These are phyloP conservation scores for Drosophila colorata DNA, from an alignment of 2,888 invertebrate genomes.

Conservation along the genomic window DNA sequence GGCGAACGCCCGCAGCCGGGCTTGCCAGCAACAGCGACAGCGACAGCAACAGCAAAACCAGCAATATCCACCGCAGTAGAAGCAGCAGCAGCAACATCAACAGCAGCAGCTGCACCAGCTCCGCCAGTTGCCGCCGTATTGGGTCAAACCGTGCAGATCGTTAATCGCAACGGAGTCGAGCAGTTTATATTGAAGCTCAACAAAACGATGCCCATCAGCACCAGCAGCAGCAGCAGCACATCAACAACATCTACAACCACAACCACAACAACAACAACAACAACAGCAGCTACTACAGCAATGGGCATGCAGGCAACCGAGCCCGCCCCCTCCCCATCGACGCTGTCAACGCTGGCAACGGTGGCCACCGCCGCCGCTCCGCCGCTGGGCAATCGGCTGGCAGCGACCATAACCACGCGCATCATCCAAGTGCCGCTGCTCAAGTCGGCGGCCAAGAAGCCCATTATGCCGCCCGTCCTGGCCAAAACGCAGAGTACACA, in stretches of 20 bases:
- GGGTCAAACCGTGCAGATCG: slow-evolving; percentile 75
- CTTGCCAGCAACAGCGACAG: neutral
- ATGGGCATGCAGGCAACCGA: slow-evolving; percentile 12
- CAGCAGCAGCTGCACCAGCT: neutral
- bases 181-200: slow-evolving; percentile 77
- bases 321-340: slow-evolving; percentile 13
- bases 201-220: slow-evolving; percentile 48
- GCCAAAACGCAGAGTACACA: slow-evolving; percentile 77
- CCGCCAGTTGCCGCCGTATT: slow-evolving; percentile 40
- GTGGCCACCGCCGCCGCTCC: slow-evolving; percentile 27
- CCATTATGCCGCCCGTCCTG: slow-evolving; percentile 85
- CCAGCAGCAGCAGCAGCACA: slow-evolving; percentile 15
- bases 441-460: slow-evolving; percentile 86
- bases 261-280: slow-evolving; percentile 13
- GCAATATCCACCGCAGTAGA: slow-evolving; percentile 4
- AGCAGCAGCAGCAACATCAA: too few species aligned
- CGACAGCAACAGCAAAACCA: neutral
- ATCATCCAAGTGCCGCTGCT: slow-evolving; percentile 83
- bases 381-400: slow-evolving; percentile 42
- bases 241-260: slow-evolving; percentile 12
- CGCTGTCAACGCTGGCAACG: slow-evolving; percentile 22
- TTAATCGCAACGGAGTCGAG: slow-evolving; percentile 77
- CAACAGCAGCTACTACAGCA: slow-evolving; percentile 22
- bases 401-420: slow-evolving; percentile 75
- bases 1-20: slow-evolving; percentile 19